phyloP scores from a whole-genome alignment of 2,888 invertebrate species.

The Dusona sp. region DNA sequence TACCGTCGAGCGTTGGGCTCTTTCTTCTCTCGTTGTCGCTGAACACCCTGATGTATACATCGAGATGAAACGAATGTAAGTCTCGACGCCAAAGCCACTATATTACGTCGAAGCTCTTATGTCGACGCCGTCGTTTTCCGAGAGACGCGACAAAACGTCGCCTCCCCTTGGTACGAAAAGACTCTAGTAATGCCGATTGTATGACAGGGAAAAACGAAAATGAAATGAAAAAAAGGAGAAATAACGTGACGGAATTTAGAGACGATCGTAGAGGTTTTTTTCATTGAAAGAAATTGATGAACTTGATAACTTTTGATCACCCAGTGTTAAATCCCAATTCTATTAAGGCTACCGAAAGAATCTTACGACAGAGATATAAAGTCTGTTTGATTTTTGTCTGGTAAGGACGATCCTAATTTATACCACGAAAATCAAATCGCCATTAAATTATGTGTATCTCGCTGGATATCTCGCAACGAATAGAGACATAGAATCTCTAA shows the following conservation, averaged over 20 bases:
- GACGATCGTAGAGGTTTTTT: neutral
- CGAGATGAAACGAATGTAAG: constrained; percentile 61
- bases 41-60: constrained; percentile 33
- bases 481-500: too few relatives aligned
- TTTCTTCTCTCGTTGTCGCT: constrained; percentile 14
- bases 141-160: constrained; percentile 64
- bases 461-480: too few relatives aligned
- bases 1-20: constrained; percentile 11
- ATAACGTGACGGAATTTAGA: neutral
- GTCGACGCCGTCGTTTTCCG: constrained; percentile 54
- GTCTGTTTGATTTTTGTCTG: too few relatives aligned
- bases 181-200: constrained; percentile 44
- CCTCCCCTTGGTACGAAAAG: constrained; percentile 43
- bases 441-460: too few relatives aligned
- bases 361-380: too few relatives aligned
- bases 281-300: neutral
- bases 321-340: too few relatives aligned
- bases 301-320: too few relatives aligned
- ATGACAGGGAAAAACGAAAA: neutral
- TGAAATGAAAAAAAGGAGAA: neutral
- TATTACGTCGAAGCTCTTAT: constrained; percentile 46
- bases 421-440: too few relatives aligned
- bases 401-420: too few relatives aligned
- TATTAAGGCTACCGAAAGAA: too few relatives aligned
- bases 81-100: constrained; percentile 58